Base-by-base conservation (phyloP, 2,797 vertebrate genomes). In the Ptychadena robeensis region DNA sequence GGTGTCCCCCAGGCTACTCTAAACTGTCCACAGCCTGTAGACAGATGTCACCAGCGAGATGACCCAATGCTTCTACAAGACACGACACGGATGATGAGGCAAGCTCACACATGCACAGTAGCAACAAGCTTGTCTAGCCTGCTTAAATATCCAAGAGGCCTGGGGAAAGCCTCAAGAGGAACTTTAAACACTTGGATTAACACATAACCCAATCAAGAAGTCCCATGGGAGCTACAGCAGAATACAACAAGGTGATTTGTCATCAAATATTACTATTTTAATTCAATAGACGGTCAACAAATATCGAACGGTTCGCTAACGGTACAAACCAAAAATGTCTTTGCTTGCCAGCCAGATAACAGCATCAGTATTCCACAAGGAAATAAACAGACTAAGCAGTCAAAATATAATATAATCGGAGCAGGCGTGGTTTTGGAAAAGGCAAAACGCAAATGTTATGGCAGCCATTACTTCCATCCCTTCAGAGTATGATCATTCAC, bases 61-160 rank as follows among this genome's bases (percentile, higher is more conserved):
- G 31, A 61, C 31, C 12, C 18, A 27, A 12, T 38, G 31, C n/a
- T 34, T 12, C 53, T 25, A 38, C 53, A 68, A 35, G 66, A 68
- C 28, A 25, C 27, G 72, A 63, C 53, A 63, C n/a, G 34, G 32
- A 53, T 12, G 18, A 53, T 3, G 22, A 27, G 15, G 70, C 70
- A 72, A 11, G 66, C 66, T 4, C 4, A n/a, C 22, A 68, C 66
- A 68, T 25, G 66, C 9, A 68, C 32, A 38, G 66, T 68, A 68
- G 34, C 32, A 35, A 37, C 59, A 68, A n/a, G 32, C 32, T 35
- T 37, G 66, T 38, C 66, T 68, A n/a, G 30, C 30, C 59, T 68
- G 32, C 22, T 38, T 68, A 68, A 37, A 37, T 25, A 10, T 61
- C 32, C 10, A 53, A 37, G 66, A 68, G 14, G 32, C 25, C 34